Conservation (phyloP, 2,888 invertebrate genomes). For the Crepidodera aurea region DNA sequence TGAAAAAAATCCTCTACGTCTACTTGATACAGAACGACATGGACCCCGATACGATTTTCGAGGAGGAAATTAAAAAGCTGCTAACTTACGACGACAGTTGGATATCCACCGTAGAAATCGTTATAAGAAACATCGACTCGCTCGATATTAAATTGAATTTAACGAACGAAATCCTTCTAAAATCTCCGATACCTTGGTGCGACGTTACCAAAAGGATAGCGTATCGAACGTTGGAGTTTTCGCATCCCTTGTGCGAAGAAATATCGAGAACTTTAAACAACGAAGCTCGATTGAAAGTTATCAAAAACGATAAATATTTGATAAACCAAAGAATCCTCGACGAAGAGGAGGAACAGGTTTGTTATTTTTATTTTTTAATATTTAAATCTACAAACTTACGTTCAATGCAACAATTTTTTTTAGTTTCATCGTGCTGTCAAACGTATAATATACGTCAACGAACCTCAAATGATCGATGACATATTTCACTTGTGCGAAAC, state of each 20-base stretch:
- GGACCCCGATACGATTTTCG: conserved; percentile 59
- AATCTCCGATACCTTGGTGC: conserved; percentile 52
- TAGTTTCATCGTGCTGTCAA: conserved; percentile 50
- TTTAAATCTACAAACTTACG: too few relatives aligned
- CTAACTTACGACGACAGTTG: conserved; percentile 49
- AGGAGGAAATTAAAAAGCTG: conserved; percentile 59
- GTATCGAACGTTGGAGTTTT: conserved; percentile 43
- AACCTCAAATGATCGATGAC: conserved; percentile 57
- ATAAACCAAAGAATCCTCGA: conserved; percentile 49
- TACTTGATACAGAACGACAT: conserved; percentile 60
- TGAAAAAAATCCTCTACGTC: conserved; percentile 57
- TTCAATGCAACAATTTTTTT: too few relatives aligned
- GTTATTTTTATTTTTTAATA: neutral
- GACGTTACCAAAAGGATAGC: conserved; percentile 49
- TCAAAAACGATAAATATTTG: conserved; percentile 61
- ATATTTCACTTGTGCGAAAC: conserved; percentile 49
- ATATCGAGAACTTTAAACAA: conserved; percentile 57
- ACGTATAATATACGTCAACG: conserved; percentile 55
- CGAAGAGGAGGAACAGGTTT: conserved; percentile 50
- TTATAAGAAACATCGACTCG: conserved; percentile 50
- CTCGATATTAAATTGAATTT: conserved; percentile 48
- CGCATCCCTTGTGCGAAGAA: conserved; percentile 55
- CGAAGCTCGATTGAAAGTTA: conserved; percentile 60
- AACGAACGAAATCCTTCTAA: conserved; percentile 46
- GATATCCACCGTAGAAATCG: conserved; percentile 45